phyloP scores from a whole-genome alignment of 2,113 vertebrate species.

The Gallinago jamesoni region DNA sequence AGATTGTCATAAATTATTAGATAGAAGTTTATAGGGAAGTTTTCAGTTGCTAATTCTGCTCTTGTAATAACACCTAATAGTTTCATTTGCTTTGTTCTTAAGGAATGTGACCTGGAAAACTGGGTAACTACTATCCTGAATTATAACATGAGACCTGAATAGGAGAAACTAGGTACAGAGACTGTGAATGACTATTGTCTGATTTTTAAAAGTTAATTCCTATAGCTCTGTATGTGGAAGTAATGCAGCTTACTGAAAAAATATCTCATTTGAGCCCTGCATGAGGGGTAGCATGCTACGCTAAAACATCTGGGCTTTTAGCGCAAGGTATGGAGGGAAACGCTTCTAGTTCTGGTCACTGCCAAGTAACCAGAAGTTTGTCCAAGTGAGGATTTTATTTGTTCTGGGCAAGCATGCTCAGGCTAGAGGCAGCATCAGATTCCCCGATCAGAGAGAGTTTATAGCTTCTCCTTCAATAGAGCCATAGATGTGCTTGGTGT shows the following conservation, averaged over 20 bases:
- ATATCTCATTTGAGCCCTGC: neutral
- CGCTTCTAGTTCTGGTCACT: neutral
- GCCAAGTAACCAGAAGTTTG: neutral
- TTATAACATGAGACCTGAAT: neutral
- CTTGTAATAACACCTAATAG: slow-evolving; percentile 3
- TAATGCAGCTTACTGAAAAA: neutral
- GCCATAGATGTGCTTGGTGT: rapidly evolving
- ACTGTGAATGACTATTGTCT: neutral
- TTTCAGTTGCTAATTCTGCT: slow-evolving; percentile 52
- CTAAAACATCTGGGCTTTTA: neutral
- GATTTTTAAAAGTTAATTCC: neutral
- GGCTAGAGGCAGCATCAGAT: neutral
- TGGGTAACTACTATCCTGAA: neutral
- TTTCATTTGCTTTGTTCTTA: slow-evolving; percentile 37
- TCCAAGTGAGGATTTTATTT: neutral
- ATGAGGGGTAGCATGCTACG: rapidly evolving
- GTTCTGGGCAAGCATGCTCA: neutral
- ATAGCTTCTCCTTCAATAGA: neutral
- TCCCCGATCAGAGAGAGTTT: rapidly evolving
- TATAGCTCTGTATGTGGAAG: neutral
- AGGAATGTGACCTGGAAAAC: slow-evolving; percentile 1
- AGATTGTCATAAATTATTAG: slow-evolving; percentile 28
- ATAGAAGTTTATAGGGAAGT: neutral
- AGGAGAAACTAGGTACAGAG: neutral
- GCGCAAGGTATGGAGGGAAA: neutral